Base-by-base conservation (phyloP, 2,888 invertebrate species). In the Drosophila nr. perissopoda region DNA sequence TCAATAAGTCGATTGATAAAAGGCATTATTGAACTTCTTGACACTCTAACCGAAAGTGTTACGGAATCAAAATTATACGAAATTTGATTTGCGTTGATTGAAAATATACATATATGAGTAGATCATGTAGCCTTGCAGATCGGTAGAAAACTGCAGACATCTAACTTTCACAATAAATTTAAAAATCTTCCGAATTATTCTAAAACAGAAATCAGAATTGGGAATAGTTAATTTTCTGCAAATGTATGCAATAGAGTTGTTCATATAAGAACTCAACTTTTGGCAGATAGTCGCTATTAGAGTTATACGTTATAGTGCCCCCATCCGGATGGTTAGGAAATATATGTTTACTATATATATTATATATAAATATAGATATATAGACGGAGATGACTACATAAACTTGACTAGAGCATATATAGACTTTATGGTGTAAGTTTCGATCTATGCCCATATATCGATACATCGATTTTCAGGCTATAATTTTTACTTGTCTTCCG, bases 1-100 rank as follows among this genome's bases (percentile, higher is more conserved):
- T 21, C 27, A 8, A 18, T 27, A 21, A 29, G 8, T 5, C 33
- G 58, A 36, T 70, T 76, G 38, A 46, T 21, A n/a, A 7, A 18
- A 53, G 8, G 1, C 38, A 38, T 7, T 27, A 18, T n/a, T 5
- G 25, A n/a, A 38, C 25, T 18, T 34, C 25, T 36, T 36, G 25
- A 36, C 25, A 54, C 36, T 11, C 36, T 13, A 18, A n/a, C 11
- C 11, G 4, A 18, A 25, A 18, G 4, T 0, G 4, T 36, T 25
- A 5, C 5, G 5, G 10, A 53, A 53, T 8, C 16, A 16, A 18
- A 34, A 34, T 34, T 11, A 18, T 11, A 6, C 3, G 13, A 16
- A 54, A 18, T 10, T 54, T 36, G 18, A 36, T 27, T 36, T 36
- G 11, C 7, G 7, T 6, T 36, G 11, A 25, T 38, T 27, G 7